Percentiles rank a stretch among this genome's conserved stretches.
Evolutionary conservation across 2,888 invertebrate species (phyloP).

Genomic region (Synergus japonicus): DNA sequence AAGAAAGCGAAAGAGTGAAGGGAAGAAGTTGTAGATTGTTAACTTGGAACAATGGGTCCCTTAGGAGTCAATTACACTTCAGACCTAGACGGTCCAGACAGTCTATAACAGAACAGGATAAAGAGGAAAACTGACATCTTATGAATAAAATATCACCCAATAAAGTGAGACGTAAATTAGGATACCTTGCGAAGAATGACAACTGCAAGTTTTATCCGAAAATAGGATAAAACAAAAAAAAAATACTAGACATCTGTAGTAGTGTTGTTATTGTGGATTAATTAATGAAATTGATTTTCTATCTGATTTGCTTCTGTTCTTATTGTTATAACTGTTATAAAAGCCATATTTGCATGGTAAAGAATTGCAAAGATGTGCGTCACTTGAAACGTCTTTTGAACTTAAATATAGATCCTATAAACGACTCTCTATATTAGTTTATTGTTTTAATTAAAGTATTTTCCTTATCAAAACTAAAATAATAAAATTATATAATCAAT

Average conservation of each 20-base stretch:
- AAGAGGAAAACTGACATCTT: constrained; percentile 40
- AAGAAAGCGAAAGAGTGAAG: constrained; percentile 44
- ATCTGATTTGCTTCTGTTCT: neutral
- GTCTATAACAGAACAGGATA: constrained; percentile 45
- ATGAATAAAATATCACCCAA: constrained; percentile 56
- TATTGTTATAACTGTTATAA: no score
- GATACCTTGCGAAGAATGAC: constrained; percentile 29
- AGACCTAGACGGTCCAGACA: constrained; percentile 53
- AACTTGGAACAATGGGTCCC: constrained; percentile 56
- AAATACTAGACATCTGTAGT: neutral
- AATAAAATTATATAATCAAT: neutral
- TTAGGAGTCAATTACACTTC: constrained; percentile 57
- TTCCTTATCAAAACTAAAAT: neutral
- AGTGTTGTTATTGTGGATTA: neutral
- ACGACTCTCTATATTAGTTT: neutral
- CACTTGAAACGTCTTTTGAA: neutral
- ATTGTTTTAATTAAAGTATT: neutral
- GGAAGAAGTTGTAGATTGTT: constrained; percentile 55
- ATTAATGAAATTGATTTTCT: neutral
- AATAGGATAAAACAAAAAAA: neutral
- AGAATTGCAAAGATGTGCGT: neutral
- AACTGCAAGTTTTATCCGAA: neutral
- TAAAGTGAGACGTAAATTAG: constrained; percentile 57
- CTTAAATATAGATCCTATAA: neutral
- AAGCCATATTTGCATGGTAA: neutral